Conservation (phyloP, 37 sponge, comb jelly and placozoan genomes). For the Ephydatia muelleri region DNA sequence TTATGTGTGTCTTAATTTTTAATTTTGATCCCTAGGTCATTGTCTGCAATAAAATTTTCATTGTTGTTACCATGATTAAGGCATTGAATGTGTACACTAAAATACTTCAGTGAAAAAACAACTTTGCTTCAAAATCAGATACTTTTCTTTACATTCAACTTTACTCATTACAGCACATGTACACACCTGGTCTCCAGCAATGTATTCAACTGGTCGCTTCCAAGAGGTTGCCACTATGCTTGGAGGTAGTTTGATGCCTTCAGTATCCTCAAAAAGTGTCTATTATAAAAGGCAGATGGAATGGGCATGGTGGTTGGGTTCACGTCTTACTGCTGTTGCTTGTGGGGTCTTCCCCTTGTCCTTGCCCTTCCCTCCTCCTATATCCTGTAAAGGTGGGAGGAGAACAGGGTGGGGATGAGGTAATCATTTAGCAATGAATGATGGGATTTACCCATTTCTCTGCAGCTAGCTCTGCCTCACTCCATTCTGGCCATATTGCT, state of each 20-base stretch:
- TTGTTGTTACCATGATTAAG: too few relatives aligned
- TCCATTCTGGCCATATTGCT: slow-evolving; percentile 96
- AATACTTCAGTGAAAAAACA: too few relatives aligned
- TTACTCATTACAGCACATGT: slow-evolving; percentile 1
- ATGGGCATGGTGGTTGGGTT: too few relatives aligned
- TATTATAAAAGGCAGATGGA: too few relatives aligned
- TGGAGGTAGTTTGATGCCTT: slow-evolving; percentile 37
- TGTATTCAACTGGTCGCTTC: slow-evolving; percentile 42
- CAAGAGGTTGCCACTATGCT: slow-evolving; percentile 16
- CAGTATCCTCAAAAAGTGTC: slow-evolving; percentile 42
- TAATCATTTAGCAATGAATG: background rate
- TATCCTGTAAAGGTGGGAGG: slow-evolving; percentile 26
- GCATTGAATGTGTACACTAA: too few relatives aligned
- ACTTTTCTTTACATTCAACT: too few relatives aligned
- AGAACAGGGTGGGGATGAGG: background rate
- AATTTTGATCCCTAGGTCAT: too few relatives aligned
- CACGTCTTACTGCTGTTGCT: slow-evolving; percentile 5
- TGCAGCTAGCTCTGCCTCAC: slow-evolving; percentile 78
- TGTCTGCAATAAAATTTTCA: too few relatives aligned
- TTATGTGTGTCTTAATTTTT: too few relatives aligned
- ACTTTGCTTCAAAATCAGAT: too few relatives aligned
- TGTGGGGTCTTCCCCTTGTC: slow-evolving; percentile 36
- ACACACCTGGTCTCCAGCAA: background rate
- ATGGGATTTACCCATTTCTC: slow-evolving; percentile 88
- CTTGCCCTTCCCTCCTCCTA: slow-evolving; percentile 34